Conservation (phyloP, 2,888 invertebrate species). For the Pyralis farinalis region DNA sequence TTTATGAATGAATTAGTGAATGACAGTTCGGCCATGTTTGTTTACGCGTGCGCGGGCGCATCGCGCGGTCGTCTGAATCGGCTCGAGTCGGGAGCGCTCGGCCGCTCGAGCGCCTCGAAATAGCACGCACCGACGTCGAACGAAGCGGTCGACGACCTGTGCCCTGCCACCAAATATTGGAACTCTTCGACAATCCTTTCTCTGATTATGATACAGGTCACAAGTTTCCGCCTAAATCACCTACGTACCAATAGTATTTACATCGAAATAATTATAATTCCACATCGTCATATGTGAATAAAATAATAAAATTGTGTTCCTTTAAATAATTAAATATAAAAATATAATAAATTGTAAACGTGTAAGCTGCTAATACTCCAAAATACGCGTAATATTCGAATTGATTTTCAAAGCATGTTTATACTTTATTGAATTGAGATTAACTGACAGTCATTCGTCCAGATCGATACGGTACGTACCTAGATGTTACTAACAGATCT, state of each 20-base stretch:
- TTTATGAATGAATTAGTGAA: slow-evolving; percentile 79
- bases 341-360: too few relatives aligned
- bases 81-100: slow-evolving; percentile 56
- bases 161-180: slow-evolving; percentile 73
- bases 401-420: too few relatives aligned
- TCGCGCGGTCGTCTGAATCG: slow-evolving; percentile 38
- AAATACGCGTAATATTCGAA: too few relatives aligned
- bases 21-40: slow-evolving; percentile 78
- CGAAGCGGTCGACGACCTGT: slow-evolving; percentile 72
- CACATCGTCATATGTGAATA: too few relatives aligned
- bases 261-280: too few relatives aligned
- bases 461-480: too few relatives aligned
- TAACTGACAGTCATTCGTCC: too few relatives aligned
- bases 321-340: too few relatives aligned
- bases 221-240: slow-evolving; percentile 16
- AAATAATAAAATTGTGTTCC: too few relatives aligned
- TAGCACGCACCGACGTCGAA: slow-evolving; percentile 71
- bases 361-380: too few relatives aligned
- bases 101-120: slow-evolving; percentile 67
- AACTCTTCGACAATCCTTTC: slow-evolving; percentile 61
- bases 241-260: neutral
- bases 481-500: too few relatives aligned
- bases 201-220: slow-evolving; percentile 46
- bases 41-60: slow-evolving; percentile 68
- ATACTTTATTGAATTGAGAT: too few relatives aligned